Conservation (phyloP, 2,113 vertebrate species). For the Phocoena phocoena region DNA sequence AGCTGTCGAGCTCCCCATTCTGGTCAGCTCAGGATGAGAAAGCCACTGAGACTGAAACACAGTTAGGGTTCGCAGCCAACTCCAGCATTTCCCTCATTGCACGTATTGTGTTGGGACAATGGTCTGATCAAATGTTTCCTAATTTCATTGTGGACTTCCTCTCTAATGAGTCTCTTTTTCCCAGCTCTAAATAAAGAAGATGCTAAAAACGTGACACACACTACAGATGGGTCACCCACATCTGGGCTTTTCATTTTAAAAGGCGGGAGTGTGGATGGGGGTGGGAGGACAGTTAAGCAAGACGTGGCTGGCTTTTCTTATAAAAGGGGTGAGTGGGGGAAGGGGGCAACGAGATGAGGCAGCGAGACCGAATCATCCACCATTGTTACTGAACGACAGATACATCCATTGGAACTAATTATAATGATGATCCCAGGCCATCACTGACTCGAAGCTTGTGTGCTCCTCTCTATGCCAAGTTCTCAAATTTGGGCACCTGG, state of each 20-base stretch:
- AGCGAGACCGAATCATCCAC: constrained; percentile 31
- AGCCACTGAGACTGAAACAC: background rate
- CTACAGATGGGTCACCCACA: constrained; percentile 76
- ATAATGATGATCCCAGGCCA: constrained; percentile 2
- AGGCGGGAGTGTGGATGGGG: background rate
- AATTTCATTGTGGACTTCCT: constrained; percentile 73
- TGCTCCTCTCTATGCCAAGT: constrained; percentile 45
- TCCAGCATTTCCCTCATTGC: constrained; percentile 54
- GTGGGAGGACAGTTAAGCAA: background rate
- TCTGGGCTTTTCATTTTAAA: constrained; percentile 74
- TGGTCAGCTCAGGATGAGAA: background rate
- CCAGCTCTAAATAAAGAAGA: constrained; percentile 70
- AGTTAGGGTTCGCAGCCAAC: constrained; percentile 51
- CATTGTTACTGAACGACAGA: constrained; percentile 52
- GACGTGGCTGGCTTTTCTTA: constrained; percentile 24
- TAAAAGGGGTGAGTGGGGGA: background rate
- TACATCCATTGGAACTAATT: constrained; percentile 36
- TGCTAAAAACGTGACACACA: constrained; percentile 55
- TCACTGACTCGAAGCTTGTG: background rate
- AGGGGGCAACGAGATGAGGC: background rate
- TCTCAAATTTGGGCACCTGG: constrained; percentile 57
- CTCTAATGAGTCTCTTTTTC: constrained; percentile 74
- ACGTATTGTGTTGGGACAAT: constrained; percentile 71
- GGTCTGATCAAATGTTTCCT: constrained; percentile 75
- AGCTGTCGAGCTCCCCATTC: background rate